phyloP scores from a whole-genome alignment of 2,797 vertebrate genomes.

The Borostomias antarcticus region DNA sequence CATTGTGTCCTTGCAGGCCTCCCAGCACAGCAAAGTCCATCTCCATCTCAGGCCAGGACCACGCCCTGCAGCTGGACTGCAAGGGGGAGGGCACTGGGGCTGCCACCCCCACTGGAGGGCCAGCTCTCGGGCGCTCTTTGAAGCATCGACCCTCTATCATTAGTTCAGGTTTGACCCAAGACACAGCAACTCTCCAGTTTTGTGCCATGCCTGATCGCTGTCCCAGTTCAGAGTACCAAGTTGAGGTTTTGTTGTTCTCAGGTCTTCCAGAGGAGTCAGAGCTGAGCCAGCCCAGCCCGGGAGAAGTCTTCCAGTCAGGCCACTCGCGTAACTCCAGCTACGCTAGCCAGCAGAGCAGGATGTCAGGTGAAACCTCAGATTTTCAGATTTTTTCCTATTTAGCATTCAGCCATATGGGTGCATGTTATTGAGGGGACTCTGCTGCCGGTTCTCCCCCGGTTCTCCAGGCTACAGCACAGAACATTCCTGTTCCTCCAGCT shows the following conservation, averaged over 20 bases:
- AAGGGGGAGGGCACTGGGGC: constrained; percentile 89
- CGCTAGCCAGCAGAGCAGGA: constrained; percentile 94
- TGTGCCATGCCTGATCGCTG: background rate
- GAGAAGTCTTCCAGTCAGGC: constrained; percentile 89
- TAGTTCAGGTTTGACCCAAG: constrained; percentile 80
- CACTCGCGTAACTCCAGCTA: constrained; percentile 97
- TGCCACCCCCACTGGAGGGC: constrained; percentile 57
- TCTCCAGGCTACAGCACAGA: constrained; percentile 93
- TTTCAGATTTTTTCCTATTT: background rate
- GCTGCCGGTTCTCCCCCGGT: no score
- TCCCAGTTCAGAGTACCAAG: background rate
- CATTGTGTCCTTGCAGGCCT: constrained; percentile 68
- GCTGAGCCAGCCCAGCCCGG: constrained; percentile 77
- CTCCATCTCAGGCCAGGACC: constrained; percentile 85
- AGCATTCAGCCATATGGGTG: background rate
- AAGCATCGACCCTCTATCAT: constrained; percentile 85
- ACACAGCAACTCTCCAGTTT: background rate
- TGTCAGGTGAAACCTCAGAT: constrained; percentile 80
- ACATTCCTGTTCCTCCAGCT: constrained; percentile 93
- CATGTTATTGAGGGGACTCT: no score
- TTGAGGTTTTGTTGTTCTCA: constrained; percentile 47
- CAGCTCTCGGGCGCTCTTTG: constrained; percentile 75
- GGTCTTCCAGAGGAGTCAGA: constrained; percentile 89
- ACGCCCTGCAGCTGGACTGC: constrained; percentile 91
- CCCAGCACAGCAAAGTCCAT: constrained; percentile 92